Evolutionary conservation across 2,888 invertebrate species (phyloP), one percentile per base, ranked within the genome.

Genomic region (Phalangium opilio): DNA sequence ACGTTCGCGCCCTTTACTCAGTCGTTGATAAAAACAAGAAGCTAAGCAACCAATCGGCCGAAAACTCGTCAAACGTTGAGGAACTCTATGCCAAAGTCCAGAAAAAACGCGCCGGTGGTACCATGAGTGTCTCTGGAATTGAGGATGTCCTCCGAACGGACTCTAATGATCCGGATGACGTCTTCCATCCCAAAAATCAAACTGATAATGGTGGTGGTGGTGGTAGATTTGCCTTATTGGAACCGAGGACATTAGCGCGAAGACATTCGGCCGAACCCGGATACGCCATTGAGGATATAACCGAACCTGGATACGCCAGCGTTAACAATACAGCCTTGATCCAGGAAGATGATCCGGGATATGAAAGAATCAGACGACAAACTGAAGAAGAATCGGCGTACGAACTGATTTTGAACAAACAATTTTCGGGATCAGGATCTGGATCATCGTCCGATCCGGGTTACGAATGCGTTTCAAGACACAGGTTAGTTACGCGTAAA

Each of bases 11-110:
- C 27, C 43, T 53, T 4, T 53, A 53, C 33, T 53, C 53, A 10
- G 47, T 48, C 19, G 49, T 53, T 18, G 53, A 53, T 11, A 51
- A 53, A 40, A 40, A 35, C 27, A 42, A 33, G 15, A 49, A 51
- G 15, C 49, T 49, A 17, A 19, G 53, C 7, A 50, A 53, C 35
- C 48, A 50, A 3, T 43, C 38, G 5, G 35, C 40, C 3, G 50
- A 49, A 33, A 47, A 48, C 5, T 19, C 45, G 3, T 49, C 48
- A 14, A 51, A 51, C 20, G 51, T 55, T 5, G 55, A 55, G 44
- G 53, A 55, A 21, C 38, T 55, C 19, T 55, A 55, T 42, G 55
- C 55, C 3, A 55, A 55, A 43, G 55, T 55, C 2, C 49, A 48
- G 10, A 55, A 55, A 14, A 55, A 55, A 19, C 43, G 49, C 20